A percentile compares a stretch with the other conserved stretches of the same genome.
Evolutionary conservation across 1,140 invertebrate species (phyloP).

Genomic region (Neodiprion fabricii): DNA sequence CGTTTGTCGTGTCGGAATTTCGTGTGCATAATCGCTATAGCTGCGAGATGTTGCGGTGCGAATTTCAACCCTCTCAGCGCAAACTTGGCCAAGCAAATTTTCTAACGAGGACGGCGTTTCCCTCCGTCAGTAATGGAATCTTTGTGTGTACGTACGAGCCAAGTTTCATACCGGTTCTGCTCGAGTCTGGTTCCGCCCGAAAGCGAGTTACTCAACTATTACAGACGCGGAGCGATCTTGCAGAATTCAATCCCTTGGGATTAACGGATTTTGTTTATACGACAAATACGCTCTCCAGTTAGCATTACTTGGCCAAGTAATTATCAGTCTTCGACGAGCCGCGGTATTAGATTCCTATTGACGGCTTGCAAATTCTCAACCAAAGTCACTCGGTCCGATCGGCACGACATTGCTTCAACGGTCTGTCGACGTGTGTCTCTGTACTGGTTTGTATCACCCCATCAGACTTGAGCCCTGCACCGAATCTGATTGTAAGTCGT

Average conservation of each 20-base stretch:
- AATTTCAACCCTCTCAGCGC: no score
- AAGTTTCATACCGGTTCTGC: not conserved
- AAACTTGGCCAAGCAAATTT: no score
- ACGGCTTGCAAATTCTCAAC: constrained; percentile 2
- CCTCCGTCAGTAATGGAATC: no score
- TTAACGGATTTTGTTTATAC: constrained; percentile 7
- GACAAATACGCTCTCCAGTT: not conserved
- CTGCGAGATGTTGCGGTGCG: no score
- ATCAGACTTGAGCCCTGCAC: no score
- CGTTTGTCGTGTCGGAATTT: no score
- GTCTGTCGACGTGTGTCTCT: no score
- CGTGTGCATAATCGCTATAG: no score
- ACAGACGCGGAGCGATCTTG: not conserved
- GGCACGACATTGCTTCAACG: no score
- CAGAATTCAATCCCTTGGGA: constrained; percentile 2
- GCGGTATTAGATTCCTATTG: constrained; percentile 5
- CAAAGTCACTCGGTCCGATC: not conserved
- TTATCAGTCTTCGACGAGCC: constrained; percentile 2
- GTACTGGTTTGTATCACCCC: no score
- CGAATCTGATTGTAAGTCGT: no score
- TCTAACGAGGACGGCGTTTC: no score
- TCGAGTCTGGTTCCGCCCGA: not conserved
- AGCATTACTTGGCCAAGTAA: not conserved
- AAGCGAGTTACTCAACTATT: constrained; percentile 7
- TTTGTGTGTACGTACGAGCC: not conserved